Percentiles rank a stretch among this genome's conserved stretches.
phyloP scores from a whole-genome alignment of 2,888 invertebrate species.

The Eupithecia pulchellata region DNA sequence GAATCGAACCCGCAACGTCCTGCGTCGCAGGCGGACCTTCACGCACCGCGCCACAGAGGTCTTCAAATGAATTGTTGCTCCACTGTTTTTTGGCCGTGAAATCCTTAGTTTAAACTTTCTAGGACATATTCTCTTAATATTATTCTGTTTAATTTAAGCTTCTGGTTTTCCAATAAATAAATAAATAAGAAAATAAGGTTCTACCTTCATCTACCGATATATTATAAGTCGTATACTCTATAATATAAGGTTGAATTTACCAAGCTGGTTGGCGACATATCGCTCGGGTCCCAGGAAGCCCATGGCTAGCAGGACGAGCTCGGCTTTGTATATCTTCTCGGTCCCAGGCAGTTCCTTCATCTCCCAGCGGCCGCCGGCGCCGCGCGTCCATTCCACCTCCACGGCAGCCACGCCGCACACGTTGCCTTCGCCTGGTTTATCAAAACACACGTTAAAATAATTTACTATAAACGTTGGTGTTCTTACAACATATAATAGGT shows the following conservation, averaged over 20 bases:
- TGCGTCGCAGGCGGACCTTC: no score
- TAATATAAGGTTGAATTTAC: conserved; percentile 47
- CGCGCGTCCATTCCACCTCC: conserved; percentile 97
- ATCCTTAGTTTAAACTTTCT: no score
- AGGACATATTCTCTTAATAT: no score
- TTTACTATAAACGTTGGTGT: no score
- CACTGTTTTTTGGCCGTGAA: no score
- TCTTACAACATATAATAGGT: no score
- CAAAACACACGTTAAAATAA: not conserved
- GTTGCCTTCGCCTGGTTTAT: conserved; percentile 87
- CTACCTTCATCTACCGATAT: not conserved
- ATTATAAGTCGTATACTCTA: not conserved
- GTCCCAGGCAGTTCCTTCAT: conserved; percentile 94
- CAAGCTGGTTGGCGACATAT: conserved; percentile 92
- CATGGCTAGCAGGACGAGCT: conserved; percentile 98
- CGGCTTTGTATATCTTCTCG: conserved; percentile 92
- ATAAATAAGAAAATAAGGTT: no score
- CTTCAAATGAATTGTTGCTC: no score
- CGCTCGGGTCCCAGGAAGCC: conserved; percentile 99
- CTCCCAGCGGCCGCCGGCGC: conserved; percentile 96
- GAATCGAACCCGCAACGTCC: no score
- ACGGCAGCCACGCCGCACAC: conserved; percentile 96
- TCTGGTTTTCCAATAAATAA: no score
- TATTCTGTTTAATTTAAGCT: no score
- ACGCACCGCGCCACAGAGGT: no score